Conservation (phyloP, 2,888 invertebrate genomes). For the Pyrrhia umbra region DNA sequence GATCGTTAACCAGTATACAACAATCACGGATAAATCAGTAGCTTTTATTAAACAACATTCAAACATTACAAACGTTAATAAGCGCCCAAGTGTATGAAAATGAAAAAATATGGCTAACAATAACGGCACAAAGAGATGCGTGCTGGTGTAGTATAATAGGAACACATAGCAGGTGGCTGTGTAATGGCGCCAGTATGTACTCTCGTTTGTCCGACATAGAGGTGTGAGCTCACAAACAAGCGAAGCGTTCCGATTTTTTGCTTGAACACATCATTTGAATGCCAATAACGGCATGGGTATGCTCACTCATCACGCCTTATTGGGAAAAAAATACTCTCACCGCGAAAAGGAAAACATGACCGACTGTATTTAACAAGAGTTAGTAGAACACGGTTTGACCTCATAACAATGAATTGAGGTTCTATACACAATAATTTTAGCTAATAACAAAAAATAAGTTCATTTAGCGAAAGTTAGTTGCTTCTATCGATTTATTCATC, state of each 20-base stretch:
- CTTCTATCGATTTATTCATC: constrained; percentile 24
- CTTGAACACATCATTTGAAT: constrained; percentile 80
- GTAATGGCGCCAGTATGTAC: constrained; percentile 73
- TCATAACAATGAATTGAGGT: constrained; percentile 69
- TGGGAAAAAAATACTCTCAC: constrained; percentile 82
- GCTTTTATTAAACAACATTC: constrained; percentile 60
- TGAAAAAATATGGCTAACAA: constrained; percentile 70
- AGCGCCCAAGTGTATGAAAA: constrained; percentile 65
- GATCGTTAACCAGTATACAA: constrained; percentile 51
- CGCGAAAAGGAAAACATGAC: constrained; percentile 81
- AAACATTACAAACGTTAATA: constrained; percentile 69
- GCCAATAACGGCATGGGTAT: constrained; percentile 80
- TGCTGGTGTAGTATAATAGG: constrained; percentile 69
- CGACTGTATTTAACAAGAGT: constrained; percentile 71
- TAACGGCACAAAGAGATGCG: constrained; percentile 77
- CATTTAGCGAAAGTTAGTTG: constrained; percentile 56
- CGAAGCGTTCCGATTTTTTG: constrained; percentile 81
- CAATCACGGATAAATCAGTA: constrained; percentile 58
- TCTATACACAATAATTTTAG: constrained; percentile 66
- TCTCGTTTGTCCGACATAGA: constrained; percentile 79
- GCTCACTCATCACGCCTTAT: constrained; percentile 78
- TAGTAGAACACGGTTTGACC: constrained; percentile 79
- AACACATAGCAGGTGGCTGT: constrained; percentile 76
- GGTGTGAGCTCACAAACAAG: constrained; percentile 74
- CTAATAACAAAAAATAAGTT: constrained; percentile 65